A percentile compares a stretch with the other conserved stretches of the same genome.
Evolutionary conservation across 1,140 invertebrate species (phyloP).

Genomic region (Drosophila setifemur): DNA sequence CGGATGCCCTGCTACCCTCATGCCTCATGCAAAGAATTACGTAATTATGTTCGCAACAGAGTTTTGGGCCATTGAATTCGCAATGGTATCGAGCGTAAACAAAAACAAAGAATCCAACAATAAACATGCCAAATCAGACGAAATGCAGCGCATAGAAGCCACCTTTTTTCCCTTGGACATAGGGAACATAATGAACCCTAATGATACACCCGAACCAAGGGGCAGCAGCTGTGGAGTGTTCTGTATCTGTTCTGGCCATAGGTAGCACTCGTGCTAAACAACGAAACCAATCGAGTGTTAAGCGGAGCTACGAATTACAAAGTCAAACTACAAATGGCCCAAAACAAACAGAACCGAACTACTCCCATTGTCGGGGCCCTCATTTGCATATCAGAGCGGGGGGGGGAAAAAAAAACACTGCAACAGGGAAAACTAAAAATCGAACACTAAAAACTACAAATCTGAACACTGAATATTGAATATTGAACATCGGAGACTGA

Average conservation of each 20-base stretch:
- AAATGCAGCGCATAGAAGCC: conserved; percentile 59
- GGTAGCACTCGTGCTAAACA: conserved; percentile 67
- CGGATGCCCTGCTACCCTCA: conserved; percentile 59
- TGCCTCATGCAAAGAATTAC: conserved; percentile 60
- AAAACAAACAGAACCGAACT: conserved; percentile 64
- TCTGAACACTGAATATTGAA: neutral
- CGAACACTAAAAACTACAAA: neutral
- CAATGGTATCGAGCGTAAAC: conserved; percentile 77
- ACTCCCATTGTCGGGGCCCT: conserved; percentile 71
- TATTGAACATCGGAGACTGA: neutral
- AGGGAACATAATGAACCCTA: conserved; percentile 78
- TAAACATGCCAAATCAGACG: conserved; percentile 68
- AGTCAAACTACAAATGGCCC: conserved; percentile 64
- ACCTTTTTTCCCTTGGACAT: conserved; percentile 74
- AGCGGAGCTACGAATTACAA: conserved; percentile 74
- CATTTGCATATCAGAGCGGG: conserved; percentile 64
- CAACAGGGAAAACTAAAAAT: neutral
- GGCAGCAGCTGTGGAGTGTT: conserved; percentile 27
- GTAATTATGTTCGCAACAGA: conserved; percentile 75
- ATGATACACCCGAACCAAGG: conserved; percentile 53
- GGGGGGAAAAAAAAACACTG: conserved; percentile 4
- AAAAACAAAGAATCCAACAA: conserved; percentile 78
- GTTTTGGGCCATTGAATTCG: conserved; percentile 61
- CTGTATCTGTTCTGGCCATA: neutral
- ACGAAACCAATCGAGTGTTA: conserved; percentile 79